Conservation (phyloP, 2,888 invertebrate genomes). For the Archips crataeganus region DNA sequence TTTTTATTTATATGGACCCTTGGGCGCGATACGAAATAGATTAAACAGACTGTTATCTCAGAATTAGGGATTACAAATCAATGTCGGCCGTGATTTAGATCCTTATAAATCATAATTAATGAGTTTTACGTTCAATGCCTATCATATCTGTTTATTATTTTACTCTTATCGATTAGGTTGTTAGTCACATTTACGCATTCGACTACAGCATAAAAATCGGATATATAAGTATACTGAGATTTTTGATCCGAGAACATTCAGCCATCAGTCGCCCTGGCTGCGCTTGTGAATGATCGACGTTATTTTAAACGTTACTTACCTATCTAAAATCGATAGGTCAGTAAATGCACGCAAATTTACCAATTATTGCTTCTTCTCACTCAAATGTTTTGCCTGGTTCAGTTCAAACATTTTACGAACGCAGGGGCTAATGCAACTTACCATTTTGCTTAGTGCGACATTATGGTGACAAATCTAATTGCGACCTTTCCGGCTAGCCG, state of each 20-base stretch:
- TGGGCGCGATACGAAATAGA: constrained; percentile 54
- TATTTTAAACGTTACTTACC: too few relatives aligned
- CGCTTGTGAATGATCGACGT: too few relatives aligned
- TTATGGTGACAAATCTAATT: too few relatives aligned
- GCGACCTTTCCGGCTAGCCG: too few relatives aligned
- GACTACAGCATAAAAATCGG: neutral
- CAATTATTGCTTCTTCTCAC: too few relatives aligned
- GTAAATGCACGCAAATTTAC: too few relatives aligned
- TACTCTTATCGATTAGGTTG: constrained; percentile 22
- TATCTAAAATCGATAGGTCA: too few relatives aligned
- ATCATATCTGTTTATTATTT: constrained; percentile 45
- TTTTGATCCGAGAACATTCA: neutral
- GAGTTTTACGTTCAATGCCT: constrained; percentile 46
- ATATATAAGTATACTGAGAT: constrained; percentile 10
- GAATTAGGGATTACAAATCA: constrained; percentile 47
- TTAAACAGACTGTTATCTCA: constrained; percentile 52
- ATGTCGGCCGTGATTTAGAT: constrained; percentile 45
- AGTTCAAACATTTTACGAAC: too few relatives aligned
- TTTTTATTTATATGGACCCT: constrained; percentile 55
- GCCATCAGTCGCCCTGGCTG: neutral
- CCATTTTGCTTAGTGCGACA: too few relatives aligned
- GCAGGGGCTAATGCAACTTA: too few relatives aligned
- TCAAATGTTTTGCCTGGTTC: too few relatives aligned
- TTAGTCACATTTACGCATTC: constrained; percentile 11
- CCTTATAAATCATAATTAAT: constrained; percentile 61